Conservation (phyloP, 2,888 invertebrate species). For the Drosophila affinis region DNA sequence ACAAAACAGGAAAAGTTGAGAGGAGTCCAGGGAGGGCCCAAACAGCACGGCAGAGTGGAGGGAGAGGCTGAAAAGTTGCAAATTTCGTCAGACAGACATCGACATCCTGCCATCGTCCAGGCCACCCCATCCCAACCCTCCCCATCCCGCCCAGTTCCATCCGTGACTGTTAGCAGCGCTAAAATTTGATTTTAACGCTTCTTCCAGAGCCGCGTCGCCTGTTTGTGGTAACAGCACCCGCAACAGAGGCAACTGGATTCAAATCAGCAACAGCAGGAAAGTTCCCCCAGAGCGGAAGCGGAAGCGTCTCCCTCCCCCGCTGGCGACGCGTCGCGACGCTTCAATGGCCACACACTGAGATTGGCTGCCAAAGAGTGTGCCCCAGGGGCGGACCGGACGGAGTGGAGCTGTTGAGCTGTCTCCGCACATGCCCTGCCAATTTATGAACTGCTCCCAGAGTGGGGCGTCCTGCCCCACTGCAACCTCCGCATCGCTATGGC, state of each 20-base stretch:
- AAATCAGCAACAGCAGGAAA: conserved; percentile 16
- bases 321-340: conserved; percentile 6
- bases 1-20: conserved; percentile 61
- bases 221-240: conserved; percentile 40
- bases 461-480: background rate
- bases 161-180: conserved; percentile 60
- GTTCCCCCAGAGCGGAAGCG: conserved; percentile 2
- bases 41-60: conserved; percentile 16
- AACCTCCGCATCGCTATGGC: conserved; percentile 18
- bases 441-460: conserved; percentile 48
- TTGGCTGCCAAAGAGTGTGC: conserved; percentile 47
- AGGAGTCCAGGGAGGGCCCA: background rate
- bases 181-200: conserved; percentile 69
- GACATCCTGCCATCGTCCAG: background rate
- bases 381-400: background rate
- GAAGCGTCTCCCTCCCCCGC: conserved; percentile 1
- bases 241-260: background rate
- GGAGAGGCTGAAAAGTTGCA: conserved; percentile 58
- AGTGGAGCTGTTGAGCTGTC: conserved; percentile 45
- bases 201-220: conserved; percentile 19
- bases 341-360: conserved; percentile 54
- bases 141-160: background rate
- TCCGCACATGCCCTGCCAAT: conserved; percentile 59
- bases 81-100: conserved; percentile 63
- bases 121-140: background rate